Percentiles rank a stretch among this genome's conserved stretches.
These are phyloP conservation scores for Gryon sp. DNA, from an alignment of 1,140 invertebrate genomes.

Conservation along the genomic window DNA sequence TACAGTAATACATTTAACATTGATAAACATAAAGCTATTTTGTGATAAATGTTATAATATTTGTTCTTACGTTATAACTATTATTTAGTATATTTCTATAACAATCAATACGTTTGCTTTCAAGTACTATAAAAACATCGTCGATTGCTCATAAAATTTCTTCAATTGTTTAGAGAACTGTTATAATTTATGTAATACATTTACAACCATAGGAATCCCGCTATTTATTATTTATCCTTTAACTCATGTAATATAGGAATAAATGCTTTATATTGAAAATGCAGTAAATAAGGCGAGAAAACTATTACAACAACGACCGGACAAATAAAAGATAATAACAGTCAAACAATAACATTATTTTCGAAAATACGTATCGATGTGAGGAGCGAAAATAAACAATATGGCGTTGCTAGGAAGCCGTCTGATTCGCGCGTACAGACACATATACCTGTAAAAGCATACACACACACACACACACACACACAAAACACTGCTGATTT, in stretches of 20 bases:
- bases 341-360: conserved; percentile 28
- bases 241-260: background rate
- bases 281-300: conserved; percentile 18
- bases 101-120: too few species aligned
- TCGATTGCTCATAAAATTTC: too few species aligned
- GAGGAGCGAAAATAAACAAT: conserved; percentile 52
- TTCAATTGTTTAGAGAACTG: too few species aligned
- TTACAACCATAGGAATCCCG: background rate
- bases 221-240: conserved; percentile 11
- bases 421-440: conserved; percentile 21
- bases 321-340: conserved; percentile 22
- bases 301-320: background rate
- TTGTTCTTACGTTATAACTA: too few species aligned
- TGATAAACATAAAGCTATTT: too few species aligned
- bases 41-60: too few species aligned
- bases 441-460: background rate
- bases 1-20: too few species aligned
- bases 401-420: conserved; percentile 52
- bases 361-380: conserved; percentile 32
- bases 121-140: too few species aligned
- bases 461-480: background rate
- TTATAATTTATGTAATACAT: conserved; percentile 5
- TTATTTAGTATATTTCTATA: too few species aligned
- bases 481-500: conserved; percentile 9
- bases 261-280: conserved; percentile 1